Conservation (phyloP, 2,113 vertebrate genomes). For the Pteropus alecto region DNA sequence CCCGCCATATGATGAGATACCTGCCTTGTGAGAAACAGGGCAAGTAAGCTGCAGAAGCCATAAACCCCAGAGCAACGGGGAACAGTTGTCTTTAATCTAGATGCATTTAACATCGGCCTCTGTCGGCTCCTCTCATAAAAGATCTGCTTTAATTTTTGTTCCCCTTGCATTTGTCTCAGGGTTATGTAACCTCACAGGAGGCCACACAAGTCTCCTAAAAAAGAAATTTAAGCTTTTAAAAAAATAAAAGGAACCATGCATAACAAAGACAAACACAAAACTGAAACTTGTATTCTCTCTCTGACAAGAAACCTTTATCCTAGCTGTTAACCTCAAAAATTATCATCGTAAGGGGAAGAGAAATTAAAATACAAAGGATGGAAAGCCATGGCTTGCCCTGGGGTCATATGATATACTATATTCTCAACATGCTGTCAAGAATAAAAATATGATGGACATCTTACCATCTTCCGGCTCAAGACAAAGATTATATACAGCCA, state of each 20-base stretch:
- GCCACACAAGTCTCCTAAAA: conserved; percentile 80
- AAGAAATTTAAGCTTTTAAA: conserved; percentile 77
- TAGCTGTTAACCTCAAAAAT: conserved; percentile 48
- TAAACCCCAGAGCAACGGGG: background rate
- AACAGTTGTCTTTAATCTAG: conserved; percentile 73
- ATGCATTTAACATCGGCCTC: conserved; percentile 71
- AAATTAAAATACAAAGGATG: conserved; percentile 58
- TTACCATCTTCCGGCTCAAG: conserved; percentile 94
- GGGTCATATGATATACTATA: background rate
- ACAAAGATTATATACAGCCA: conserved; percentile 96
- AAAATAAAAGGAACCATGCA: conserved; percentile 60
- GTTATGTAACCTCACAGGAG: conserved; percentile 80
- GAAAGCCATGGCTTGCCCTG: conserved; percentile 37
- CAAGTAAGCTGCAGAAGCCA: background rate
- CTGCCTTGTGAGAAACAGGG: background rate
- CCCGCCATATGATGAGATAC: accelerated
- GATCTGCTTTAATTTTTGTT: conserved; percentile 82
- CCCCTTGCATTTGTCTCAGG: conserved; percentile 78
- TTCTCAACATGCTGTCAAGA: conserved; percentile 35
- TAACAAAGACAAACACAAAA: conserved; percentile 67
- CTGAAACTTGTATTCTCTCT: conserved; percentile 35
- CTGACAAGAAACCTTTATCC: background rate
- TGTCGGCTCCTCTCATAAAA: conserved; percentile 74
- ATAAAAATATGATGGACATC: conserved; percentile 69
- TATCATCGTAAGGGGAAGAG: conserved; percentile 17